A percentile compares a stretch with the other conserved stretches of the same genome.
Evolutionary conservation across 2,113 vertebrate genomes (phyloP).

Genomic region (Pteruthius melanotis): DNA sequence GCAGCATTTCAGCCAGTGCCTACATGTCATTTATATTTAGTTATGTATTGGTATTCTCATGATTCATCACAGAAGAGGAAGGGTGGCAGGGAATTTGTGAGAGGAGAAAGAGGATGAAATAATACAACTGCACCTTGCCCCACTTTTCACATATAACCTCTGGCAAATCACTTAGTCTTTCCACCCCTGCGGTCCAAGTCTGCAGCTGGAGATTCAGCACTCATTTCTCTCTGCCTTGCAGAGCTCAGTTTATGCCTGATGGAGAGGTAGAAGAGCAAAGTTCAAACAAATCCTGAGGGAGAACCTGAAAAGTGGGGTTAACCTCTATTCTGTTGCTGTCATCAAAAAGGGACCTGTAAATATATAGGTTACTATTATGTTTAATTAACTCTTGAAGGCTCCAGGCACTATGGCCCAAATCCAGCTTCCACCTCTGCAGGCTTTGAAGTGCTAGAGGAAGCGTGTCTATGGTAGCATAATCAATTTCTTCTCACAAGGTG

Average conservation of each 20-base stretch:
- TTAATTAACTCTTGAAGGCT: conserved; percentile 63
- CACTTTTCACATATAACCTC: background rate
- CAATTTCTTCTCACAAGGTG: conserved; percentile 63
- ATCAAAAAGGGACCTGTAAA: conserved; percentile 56
- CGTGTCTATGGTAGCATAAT: conserved; percentile 29
- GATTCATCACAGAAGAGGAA: background rate
- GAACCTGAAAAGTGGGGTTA: conserved; percentile 56
- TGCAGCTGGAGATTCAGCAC: background rate
- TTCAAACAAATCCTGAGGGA: conserved; percentile 59
- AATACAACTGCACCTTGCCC: background rate
- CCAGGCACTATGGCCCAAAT: conserved; percentile 47
- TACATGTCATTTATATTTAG: background rate
- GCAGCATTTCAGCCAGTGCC: background rate
- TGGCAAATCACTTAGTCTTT: background rate
- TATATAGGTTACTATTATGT: conserved; percentile 57
- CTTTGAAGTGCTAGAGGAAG: conserved; percentile 59
- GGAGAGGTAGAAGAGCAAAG: conserved; percentile 33
- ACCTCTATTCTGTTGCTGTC: conserved; percentile 62
- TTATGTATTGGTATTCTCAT: background rate
- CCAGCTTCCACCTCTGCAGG: conserved; percentile 59
- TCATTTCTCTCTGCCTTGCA: background rate
- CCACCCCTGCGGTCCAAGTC: background rate
- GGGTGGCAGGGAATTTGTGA: background rate
- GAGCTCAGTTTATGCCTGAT: background rate
- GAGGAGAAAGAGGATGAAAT: background rate